These are phyloP conservation scores for Arge pagana DNA, from an alignment of 2,888 invertebrate species.

Conservation along the genomic window DNA sequence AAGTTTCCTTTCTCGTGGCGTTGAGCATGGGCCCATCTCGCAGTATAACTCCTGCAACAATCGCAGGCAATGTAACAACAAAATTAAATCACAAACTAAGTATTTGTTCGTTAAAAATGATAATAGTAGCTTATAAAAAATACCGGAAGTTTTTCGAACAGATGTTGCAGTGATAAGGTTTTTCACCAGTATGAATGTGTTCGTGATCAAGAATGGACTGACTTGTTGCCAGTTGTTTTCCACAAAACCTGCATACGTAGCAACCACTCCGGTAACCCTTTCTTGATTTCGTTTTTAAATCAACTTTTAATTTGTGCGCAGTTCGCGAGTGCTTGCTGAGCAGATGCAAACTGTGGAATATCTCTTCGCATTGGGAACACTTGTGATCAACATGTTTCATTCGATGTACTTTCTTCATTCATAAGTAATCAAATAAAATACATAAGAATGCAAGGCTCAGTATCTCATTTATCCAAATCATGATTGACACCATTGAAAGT, in stretches of 20 bases:
- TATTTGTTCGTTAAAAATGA: no score
- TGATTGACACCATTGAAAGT: background rate
- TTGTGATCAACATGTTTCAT: conserved; percentile 36
- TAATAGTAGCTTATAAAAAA: no score
- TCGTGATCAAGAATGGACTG: conserved; percentile 38
- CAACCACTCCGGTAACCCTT: conserved; percentile 31
- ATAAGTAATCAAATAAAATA: conserved; percentile 1
- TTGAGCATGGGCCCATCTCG: conserved; percentile 37
- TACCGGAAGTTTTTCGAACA: conserved; percentile 39
- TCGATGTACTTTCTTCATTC: conserved; percentile 34
- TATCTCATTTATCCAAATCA: background rate
- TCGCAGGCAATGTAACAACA: background rate
- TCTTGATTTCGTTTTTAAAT: conserved; percentile 24
- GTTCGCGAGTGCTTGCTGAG: conserved; percentile 31
- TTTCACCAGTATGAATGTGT: conserved; percentile 39
- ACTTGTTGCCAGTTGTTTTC: conserved; percentile 36
- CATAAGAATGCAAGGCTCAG: conserved; percentile 1
- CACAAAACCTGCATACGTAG: conserved; percentile 37
- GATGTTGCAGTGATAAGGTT: conserved; percentile 36
- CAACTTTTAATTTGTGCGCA: conserved; percentile 32
- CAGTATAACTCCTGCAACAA: conserved; percentile 33
- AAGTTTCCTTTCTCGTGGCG: conserved; percentile 36
- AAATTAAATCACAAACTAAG: no score
- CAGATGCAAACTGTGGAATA: conserved; percentile 29
- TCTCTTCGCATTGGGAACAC: conserved; percentile 33